phyloP scores from a whole-genome alignment of 2,113 vertebrate genomes.

The Albula glossodonta region DNA sequence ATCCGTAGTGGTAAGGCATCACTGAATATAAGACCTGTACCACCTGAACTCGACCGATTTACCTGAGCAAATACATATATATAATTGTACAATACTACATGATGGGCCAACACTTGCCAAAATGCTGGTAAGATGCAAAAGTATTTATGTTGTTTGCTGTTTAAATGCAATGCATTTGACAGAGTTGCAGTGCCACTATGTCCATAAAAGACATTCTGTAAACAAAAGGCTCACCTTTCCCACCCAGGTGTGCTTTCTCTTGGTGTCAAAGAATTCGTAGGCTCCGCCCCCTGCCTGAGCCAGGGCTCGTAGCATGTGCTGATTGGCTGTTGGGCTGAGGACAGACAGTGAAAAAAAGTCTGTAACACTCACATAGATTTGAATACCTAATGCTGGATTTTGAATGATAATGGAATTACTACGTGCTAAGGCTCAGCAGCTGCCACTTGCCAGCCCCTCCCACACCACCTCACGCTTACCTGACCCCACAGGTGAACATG shows the following conservation, averaged over 20 bases:
- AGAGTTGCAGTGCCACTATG: background rate
- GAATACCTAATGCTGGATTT: background rate
- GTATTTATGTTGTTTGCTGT: no score
- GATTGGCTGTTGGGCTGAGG: conserved; percentile 80
- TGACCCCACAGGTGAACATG: conserved; percentile 81
- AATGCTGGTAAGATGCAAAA: no score
- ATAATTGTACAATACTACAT: no score
- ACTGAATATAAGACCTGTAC: no score
- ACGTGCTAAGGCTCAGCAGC: no score
- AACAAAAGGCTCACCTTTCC: conserved; percentile 70
- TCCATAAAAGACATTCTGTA: background rate
- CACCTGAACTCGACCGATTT: no score
- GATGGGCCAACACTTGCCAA: no score
- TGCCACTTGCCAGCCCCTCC: background rate
- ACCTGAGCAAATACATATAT: no score
- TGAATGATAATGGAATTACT: no score
- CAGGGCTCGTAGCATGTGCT: conserved; percentile 79
- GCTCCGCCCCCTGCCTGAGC: conserved; percentile 80
- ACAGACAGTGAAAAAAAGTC: conserved; percentile 17
- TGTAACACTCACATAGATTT: conserved; percentile 14
- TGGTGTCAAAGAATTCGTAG: conserved; percentile 83
- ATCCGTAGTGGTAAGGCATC: no score
- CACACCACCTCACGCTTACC: conserved; percentile 61
- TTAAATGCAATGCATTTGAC: background rate
- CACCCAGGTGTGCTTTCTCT: conserved; percentile 79